Evolutionary conservation across 1,140 invertebrate species (phyloP).

Genomic region (silkworm (Bombyx mori)): DNA sequence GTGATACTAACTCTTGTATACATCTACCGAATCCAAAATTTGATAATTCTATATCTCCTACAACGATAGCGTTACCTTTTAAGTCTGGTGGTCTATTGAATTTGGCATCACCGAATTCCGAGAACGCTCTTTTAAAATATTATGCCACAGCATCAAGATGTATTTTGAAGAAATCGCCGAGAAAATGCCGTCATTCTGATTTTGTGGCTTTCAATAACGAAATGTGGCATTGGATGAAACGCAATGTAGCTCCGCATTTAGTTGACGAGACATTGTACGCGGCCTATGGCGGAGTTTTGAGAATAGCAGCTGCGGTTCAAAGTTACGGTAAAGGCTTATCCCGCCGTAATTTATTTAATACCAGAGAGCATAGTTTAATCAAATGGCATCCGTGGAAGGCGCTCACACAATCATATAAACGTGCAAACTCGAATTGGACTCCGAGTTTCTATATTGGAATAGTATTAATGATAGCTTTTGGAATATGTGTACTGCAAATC

Average conservation of each 20-base stretch:
- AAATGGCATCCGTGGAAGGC: constrained; percentile 45
- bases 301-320: constrained; percentile 71
- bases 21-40: constrained; percentile 41
- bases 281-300: constrained; percentile 73
- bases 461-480: constrained; percentile 30
- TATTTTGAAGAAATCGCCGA: constrained; percentile 46
- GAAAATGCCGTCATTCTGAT: constrained; percentile 66
- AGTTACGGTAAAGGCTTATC: constrained; percentile 57
- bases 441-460: constrained; percentile 30
- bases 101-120: constrained; percentile 66
- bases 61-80: constrained; percentile 65
- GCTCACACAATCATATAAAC: constrained; percentile 31
- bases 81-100: constrained; percentile 68
- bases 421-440: constrained; percentile 40
- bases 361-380: constrained; percentile 18
- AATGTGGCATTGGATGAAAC: constrained; percentile 72
- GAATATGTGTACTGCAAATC: constrained; percentile 44
- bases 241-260: constrained; percentile 71
- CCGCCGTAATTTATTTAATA: constrained; percentile 42
- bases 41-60: constrained; percentile 40
- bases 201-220: constrained; percentile 71
- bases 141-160: constrained; percentile 68
- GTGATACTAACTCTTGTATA: constrained; percentile 51
- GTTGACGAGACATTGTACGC: constrained; percentile 74
- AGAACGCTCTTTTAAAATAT: constrained; percentile 72